Evolutionary conservation across 2,797 vertebrate genomes (phyloP).

Genomic region (Cetoscarus ocellatus): DNA sequence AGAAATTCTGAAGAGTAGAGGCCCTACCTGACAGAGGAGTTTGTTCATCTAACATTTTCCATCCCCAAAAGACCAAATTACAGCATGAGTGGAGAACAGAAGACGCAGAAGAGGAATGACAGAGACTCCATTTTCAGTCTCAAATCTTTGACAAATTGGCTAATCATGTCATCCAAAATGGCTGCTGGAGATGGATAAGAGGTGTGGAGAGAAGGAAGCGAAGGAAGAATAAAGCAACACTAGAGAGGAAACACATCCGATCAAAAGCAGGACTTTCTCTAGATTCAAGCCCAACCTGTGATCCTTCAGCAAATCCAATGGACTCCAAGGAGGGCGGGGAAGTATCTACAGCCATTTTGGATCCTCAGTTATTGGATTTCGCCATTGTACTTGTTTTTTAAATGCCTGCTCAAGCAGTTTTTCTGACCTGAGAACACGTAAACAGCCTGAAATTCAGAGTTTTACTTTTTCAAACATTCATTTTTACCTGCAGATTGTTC

Average conservation of each 20-base stretch:
- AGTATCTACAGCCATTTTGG: not conserved
- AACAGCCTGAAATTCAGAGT: too few relatives aligned
- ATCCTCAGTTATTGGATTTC: not conserved
- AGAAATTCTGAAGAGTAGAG: too few relatives aligned
- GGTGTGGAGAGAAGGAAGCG: not conserved
- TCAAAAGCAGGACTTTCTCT: too few relatives aligned
- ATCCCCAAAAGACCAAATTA: not conserved
- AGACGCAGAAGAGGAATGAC: not conserved
- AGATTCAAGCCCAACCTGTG: not conserved
- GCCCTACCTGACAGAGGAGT: not conserved
- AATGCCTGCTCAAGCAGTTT: too few relatives aligned
- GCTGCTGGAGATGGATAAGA: not conserved
- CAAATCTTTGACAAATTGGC: not conserved
- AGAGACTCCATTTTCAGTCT: not conserved
- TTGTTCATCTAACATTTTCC: slow-evolving; percentile 2
- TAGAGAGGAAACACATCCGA: not conserved
- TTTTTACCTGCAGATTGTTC: too few relatives aligned
- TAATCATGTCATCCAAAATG: not conserved
- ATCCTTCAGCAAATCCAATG: not conserved
- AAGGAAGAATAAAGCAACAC: not conserved
- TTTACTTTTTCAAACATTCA: too few relatives aligned
- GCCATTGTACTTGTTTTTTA: too few relatives aligned
- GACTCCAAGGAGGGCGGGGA: not conserved
- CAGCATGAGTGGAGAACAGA: not conserved
- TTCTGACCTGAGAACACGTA: too few relatives aligned